Percentiles rank a stretch among this genome's conserved stretches.
phyloP scores from a whole-genome alignment of 2,888 invertebrate species.

The Atethmia centrago region DNA sequence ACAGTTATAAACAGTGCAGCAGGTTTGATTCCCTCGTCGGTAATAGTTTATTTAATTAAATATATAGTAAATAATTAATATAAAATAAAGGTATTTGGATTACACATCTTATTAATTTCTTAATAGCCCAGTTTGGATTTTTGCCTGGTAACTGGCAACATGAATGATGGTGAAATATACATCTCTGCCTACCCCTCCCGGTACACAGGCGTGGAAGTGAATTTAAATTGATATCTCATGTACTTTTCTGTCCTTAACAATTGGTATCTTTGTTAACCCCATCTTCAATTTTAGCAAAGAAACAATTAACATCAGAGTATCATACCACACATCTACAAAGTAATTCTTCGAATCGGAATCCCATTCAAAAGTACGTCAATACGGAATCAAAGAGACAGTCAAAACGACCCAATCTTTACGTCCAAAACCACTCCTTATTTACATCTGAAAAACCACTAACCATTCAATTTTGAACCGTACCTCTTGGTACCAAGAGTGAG shows the following conservation, averaged over 20 bases:
- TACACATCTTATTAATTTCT: no score
- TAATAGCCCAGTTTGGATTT: no score
- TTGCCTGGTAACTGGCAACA: no score
- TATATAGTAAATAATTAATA: no score
- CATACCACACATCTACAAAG: not conserved
- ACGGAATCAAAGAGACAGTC: constrained; percentile 45
- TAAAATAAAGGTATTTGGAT: not conserved
- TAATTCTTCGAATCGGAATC: constrained; percentile 28
- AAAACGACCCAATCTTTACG: constrained; percentile 46
- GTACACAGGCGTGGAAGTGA: not conserved
- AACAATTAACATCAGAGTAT: constrained; percentile 14
- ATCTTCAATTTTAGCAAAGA: not conserved
- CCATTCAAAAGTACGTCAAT: constrained; percentile 48
- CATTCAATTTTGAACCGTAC: constrained; percentile 19
- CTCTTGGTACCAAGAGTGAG: rapidly evolving
- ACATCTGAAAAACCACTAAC: not conserved
- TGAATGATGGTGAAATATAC: no score
- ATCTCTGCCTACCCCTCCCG: not conserved
- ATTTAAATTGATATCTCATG: not conserved
- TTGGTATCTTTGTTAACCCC: not conserved
- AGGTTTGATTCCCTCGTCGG: no score
- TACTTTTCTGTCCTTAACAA: not conserved
- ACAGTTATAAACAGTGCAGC: no score
- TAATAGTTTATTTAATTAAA: no score
- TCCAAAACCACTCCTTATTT: constrained; percentile 1